phyloP scores from a whole-genome alignment of 2,797 vertebrate genomes.

The Nyctibius grandis region DNA sequence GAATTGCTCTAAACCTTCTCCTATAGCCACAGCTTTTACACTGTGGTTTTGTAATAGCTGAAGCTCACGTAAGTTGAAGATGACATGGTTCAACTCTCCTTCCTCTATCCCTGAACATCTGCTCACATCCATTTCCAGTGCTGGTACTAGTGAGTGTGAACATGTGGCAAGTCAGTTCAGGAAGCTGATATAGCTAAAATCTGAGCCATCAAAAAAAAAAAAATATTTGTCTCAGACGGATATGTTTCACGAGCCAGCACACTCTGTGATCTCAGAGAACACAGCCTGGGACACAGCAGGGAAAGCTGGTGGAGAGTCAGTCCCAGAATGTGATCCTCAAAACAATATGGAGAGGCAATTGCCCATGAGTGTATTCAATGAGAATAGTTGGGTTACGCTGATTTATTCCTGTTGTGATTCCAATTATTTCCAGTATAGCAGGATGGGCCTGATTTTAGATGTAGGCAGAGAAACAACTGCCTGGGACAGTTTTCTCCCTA shows the following conservation, averaged over 20 bases:
- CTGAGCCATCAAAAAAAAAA: background rate
- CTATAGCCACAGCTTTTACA: background rate
- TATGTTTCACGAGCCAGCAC: rapidly evolving
- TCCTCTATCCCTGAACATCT: background rate
- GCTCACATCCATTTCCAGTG: background rate
- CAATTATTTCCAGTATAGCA: background rate
- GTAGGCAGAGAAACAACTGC: background rate
- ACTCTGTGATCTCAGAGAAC: background rate
- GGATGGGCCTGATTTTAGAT: background rate
- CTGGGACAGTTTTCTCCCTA: background rate
- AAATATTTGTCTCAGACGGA: background rate
- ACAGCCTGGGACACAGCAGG: background rate
- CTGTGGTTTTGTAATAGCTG: background rate
- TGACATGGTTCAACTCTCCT: background rate
- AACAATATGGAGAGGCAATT: background rate
- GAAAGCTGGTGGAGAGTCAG: background rate
- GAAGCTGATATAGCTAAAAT: background rate
- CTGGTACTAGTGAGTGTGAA: background rate
- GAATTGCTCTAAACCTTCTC: background rate
- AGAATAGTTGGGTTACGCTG: background rate
- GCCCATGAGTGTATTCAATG: background rate
- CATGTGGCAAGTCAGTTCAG: background rate
- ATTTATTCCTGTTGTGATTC: background rate
- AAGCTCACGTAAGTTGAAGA: background rate
- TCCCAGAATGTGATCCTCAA: background rate